phyloP scores from a whole-genome alignment of 2,888 invertebrate genomes.

The Ceramica pisi region DNA sequence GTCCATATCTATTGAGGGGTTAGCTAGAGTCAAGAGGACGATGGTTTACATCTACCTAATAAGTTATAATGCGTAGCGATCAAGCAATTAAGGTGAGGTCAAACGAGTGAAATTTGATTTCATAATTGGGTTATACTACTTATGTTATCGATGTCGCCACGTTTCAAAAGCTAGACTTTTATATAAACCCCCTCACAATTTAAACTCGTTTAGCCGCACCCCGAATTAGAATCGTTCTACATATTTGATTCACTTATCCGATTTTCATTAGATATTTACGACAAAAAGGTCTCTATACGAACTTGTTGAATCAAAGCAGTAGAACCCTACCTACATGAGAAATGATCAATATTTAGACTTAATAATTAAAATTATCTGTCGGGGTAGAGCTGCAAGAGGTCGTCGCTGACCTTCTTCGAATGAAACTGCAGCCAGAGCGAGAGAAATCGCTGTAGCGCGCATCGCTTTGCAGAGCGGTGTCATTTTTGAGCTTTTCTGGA shows the following conservation, averaged over 20 bases:
- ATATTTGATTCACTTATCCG: conserved; percentile 20
- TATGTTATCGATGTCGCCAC: not conserved
- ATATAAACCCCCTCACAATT: not conserved
- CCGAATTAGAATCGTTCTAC: conserved; percentile 13
- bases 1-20: not conserved
- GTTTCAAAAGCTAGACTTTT: not conserved
- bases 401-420: conserved; percentile 27
- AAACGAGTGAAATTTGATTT: conserved; percentile 19
- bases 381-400: conserved; percentile 8
- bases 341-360: conserved; percentile 5
- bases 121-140: not conserved
- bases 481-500: not conserved
- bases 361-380: conserved; percentile 10
- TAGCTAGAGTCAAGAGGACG: not conserved
- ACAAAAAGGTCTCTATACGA: not conserved
- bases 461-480: conserved; percentile 11
- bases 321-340: conserved; percentile 12
- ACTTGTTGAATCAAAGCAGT: conserved; percentile 24
- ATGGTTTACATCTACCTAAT: not conserved
- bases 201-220: conserved; percentile 9
- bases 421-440: conserved; percentile 10
- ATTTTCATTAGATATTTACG: not conserved
- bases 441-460: not conserved
- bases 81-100: conserved; percentile 1
- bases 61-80: not conserved